These are phyloP conservation scores for Dasyurus viverrinus DNA, from an alignment of 2,113 vertebrate genomes.

Conservation along the genomic window DNA sequence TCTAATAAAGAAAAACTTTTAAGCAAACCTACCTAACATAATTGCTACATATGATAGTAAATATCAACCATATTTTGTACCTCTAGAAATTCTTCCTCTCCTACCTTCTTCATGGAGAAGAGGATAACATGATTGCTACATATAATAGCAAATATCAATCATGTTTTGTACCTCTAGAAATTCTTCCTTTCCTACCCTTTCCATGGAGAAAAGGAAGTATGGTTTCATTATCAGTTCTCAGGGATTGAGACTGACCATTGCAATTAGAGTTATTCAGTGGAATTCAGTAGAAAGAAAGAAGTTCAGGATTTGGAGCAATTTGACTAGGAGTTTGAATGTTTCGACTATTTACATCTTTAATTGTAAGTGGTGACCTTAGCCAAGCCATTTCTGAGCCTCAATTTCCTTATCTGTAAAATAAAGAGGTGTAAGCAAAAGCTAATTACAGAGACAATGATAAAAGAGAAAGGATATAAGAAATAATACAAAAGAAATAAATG, in stretches of 20 bases:
- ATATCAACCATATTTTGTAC: neutral
- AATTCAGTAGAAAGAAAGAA: neutral
- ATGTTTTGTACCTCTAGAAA: neutral
- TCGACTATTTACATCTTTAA: neutral
- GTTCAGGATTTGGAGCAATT: neutral
- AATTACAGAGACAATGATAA: neutral
- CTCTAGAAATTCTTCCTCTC: neutral
- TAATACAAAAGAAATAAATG: too few relatives aligned
- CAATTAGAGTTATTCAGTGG: neutral
- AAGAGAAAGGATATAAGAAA: too few relatives aligned
- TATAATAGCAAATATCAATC: neutral
- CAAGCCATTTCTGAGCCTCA: neutral
- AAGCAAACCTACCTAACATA: neutral
- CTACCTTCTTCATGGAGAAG: neutral
- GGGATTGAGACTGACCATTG: too few relatives aligned
- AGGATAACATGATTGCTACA: neutral
- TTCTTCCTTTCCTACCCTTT: neutral
- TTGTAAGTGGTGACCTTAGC: neutral
- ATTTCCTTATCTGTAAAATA: neutral
- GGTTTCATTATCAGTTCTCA: neutral
- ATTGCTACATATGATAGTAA: neutral
- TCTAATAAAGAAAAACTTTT: neutral
- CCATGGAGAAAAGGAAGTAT: neutral
- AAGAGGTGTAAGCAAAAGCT: neutral
- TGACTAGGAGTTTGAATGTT: conserved; percentile 6